These are phyloP conservation scores for Thermophis baileyi DNA, from an alignment of 2,113 vertebrate genomes.

Conservation along the genomic window DNA sequence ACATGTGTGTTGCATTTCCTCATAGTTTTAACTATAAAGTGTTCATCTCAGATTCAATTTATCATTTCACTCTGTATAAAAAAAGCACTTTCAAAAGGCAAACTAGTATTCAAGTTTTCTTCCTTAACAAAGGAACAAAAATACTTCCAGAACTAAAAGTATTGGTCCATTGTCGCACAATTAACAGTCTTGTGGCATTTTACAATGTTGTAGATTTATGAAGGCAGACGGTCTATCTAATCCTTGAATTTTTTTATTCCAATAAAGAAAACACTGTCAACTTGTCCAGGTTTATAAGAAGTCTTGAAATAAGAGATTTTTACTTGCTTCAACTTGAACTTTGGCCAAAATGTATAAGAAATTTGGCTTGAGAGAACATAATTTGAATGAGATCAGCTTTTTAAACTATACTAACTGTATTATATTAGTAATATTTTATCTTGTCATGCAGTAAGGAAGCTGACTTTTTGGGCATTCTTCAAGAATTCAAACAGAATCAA, in stretches of 20 bases:
- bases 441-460: background rate
- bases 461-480: background rate
- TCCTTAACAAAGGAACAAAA: conserved; percentile 5
- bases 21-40: background rate
- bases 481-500: background rate
- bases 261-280: background rate
- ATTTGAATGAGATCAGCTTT: background rate
- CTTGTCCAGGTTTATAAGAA: background rate
- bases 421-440: background rate
- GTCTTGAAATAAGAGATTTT: background rate
- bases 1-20: background rate
- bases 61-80: background rate
- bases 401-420: background rate
- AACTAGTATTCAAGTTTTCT: background rate
- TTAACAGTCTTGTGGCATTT: background rate
- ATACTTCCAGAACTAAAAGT: background rate
- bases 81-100: conserved; percentile 12
- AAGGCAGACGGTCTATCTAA: background rate
- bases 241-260: background rate
- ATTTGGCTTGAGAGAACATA: background rate
- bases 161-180: background rate
- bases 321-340: background rate
- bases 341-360: background rate
- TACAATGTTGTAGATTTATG: background rate
- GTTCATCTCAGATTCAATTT: background rate